A percentile compares a stretch with the other conserved stretches of the same genome.
Evolutionary conservation across 2,113 vertebrate species (phyloP).

Genomic region (Brevimyrus niger): DNA sequence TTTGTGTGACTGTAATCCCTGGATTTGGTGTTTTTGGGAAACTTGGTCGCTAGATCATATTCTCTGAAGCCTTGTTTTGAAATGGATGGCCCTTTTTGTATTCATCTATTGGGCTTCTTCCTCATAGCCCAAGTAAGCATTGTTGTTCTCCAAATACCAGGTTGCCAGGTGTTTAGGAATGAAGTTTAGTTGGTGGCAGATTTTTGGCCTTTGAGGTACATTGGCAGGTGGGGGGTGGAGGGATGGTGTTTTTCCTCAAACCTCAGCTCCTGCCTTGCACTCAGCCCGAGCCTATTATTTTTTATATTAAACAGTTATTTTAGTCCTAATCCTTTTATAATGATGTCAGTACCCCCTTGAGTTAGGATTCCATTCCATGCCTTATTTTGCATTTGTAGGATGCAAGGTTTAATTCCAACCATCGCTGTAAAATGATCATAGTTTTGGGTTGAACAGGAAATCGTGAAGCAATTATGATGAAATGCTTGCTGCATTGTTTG

Average conservation of each 20-base stretch:
- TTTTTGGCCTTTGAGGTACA: neutral
- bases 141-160: neutral
- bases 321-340: neutral
- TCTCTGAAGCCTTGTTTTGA: neutral
- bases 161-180: neutral
- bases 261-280: neutral
- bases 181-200: conserved; percentile 13
- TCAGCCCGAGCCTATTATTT: neutral
- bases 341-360: neutral
- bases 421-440: neutral
- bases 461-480: neutral
- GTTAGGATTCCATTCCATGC: neutral
- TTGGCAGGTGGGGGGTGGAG: neutral
- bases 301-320: neutral
- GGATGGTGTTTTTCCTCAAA: neutral
- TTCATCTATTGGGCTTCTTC: neutral
- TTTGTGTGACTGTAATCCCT: neutral
- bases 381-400: neutral
- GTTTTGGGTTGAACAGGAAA: neutral
- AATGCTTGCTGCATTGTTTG: neutral
- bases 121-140: neutral
- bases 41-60: neutral
- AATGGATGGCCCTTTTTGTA: conserved; percentile 10
- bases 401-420: neutral
- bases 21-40: neutral